Percentiles rank a stretch among this genome's conserved stretches.
phyloP scores from a whole-genome alignment of 2,797 vertebrate species.

The Poliocrania exsul region DNA sequence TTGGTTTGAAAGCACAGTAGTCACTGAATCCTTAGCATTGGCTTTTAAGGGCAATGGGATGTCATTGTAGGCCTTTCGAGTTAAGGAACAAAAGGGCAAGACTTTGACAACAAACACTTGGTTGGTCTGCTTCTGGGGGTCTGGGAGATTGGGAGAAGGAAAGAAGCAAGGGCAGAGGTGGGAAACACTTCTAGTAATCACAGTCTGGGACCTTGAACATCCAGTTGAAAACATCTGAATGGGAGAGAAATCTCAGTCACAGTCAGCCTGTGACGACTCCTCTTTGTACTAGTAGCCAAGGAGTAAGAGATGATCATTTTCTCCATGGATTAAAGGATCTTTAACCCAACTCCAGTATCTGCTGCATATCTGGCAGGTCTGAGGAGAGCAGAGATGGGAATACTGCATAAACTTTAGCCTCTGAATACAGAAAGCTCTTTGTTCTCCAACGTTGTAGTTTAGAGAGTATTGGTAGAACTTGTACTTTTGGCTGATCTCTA shows the following conservation, averaged over 20 bases:
- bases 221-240: neutral
- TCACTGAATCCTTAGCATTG: neutral
- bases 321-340: neutral
- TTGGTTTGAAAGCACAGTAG: neutral
- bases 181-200: neutral
- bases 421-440: neutral
- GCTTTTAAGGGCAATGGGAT: neutral
- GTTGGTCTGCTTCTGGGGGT: neutral
- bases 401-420: neutral
- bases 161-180: neutral
- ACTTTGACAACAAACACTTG: neutral
- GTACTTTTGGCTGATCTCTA: neutral
- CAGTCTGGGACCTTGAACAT: neutral
- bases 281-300: neutral
- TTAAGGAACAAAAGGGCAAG: neutral
- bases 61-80: neutral
- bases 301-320: neutral
- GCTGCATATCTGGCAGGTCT: neutral
- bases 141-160: neutral
- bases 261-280: neutral
- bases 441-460: neutral
- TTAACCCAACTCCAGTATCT: neutral
- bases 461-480: neutral
- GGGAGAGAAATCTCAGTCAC: neutral
- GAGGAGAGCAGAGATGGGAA: neutral